Evolutionary conservation across 37 sponge, comb jelly and placozoan genomes (phyloP).

Genomic region (Haliclona indistincta): DNA sequence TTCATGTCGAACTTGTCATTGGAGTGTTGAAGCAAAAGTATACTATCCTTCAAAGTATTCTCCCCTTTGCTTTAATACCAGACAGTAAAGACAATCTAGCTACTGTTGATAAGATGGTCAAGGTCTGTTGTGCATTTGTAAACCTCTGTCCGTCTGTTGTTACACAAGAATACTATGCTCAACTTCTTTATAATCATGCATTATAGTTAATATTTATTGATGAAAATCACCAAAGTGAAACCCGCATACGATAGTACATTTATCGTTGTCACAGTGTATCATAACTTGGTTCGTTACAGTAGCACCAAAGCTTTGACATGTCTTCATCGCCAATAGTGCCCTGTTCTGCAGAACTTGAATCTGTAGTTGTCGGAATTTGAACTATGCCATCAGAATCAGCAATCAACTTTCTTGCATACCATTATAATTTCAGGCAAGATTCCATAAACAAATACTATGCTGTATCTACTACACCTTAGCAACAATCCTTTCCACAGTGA

Average conservation of each 20-base stretch:
- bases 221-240: no score
- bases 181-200: no score
- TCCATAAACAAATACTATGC: conserved; percentile 17
- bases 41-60: conserved; percentile 3
- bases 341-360: conserved; percentile 3
- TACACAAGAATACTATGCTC: conserved; percentile 37
- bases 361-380: conserved; percentile 6
- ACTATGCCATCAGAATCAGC: no score
- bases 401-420: conserved; percentile 30
- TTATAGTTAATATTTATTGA: no score
- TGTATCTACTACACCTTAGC: no score
- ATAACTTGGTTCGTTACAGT: conserved; percentile 31
- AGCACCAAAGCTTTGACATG: conserved; percentile 21
- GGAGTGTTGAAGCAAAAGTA: conserved; percentile 17
- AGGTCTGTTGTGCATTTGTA: conserved; percentile 45
- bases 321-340: conserved; percentile 9
- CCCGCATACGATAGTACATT: conserved; percentile 24
- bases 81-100: not conserved
- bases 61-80: not conserved
- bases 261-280: conserved; percentile 34
- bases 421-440: conserved; percentile 41
- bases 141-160: conserved; percentile 53
- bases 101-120: conserved; percentile 46
- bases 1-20: conserved; percentile 41
- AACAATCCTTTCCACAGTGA: no score